Base-by-base conservation (phyloP, 2,888 invertebrate species). In the Dasysyrphus tricinctus region DNA sequence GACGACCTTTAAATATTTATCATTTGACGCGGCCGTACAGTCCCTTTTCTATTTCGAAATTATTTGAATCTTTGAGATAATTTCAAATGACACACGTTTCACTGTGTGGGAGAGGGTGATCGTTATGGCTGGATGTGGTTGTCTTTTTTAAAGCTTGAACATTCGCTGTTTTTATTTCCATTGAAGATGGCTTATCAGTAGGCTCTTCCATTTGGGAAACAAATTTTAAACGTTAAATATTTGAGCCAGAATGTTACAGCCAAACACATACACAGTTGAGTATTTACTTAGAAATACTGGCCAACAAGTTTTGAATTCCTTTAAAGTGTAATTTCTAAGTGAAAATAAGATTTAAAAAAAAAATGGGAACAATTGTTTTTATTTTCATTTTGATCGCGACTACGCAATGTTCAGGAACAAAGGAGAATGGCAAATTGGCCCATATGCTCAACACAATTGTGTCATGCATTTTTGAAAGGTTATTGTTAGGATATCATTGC, bases 151-250 rank as follows among this genome's bases (percentile, higher is more conserved):
- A 49, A 37, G 47, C 67, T 19, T 24, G 14, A 49, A 49, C 19
- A 54, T 69, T 54, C 39, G 9, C 37, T 39, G 34, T 49, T 51
- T 51, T 65, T 65, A 65, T 47, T 47, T 32, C 32, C 32, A 49
- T 67, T 69, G 44, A 54, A 72, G 72, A 72, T 72, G 56, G 56
- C 56, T 72, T 72, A 72, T 72, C 72, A 57, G 56, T n/a, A 72
- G 72, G 16, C 42, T 57, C 29, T 42, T 44, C 47, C 56, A 76
- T 67, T 67, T 57, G 49, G 16, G 57, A 77, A 16, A 9, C 5
- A 72, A 67, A 77, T 73, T 37, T 39, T 5, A 54, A 39, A 56
- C 44, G 74, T 78, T 56, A 47, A 61, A 12, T 44, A 78, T 47
- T 39, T 67, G 42, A 65, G 65, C 29, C 32, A 34, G 16, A 72